Evolutionary conservation across 2,888 invertebrate genomes (phyloP), one percentile per base, ranked within the genome.

Genomic region (Nasonia oneida): DNA sequence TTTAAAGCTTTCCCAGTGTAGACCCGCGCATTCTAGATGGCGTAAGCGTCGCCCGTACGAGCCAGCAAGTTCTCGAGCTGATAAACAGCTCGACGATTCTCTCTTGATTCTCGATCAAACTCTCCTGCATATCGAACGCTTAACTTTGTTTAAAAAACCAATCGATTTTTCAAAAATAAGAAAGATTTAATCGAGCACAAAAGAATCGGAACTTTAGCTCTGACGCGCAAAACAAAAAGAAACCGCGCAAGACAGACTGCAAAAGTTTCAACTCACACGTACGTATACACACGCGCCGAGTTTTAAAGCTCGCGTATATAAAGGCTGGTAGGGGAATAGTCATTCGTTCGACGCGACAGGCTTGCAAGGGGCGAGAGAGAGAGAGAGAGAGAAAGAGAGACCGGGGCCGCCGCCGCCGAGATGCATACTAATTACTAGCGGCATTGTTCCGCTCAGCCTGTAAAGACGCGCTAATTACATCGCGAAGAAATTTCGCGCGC

Each of bases 391-490:
- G 87, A 61, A 29, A 57, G 75, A 53, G 76, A 50, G 70, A 74
- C 76, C 81, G 81, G 85, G 42, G 71, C 29, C 76, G 57, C 6
- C 76, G 82, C 79, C 71, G 82, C 79, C 71, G 87, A 86, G 86
- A 87, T 87, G 89, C 90, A 91, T 92, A 92, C 91, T 92, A 92
- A 92, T 92, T 92, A 92, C 90, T 89, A 87, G 85, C 83, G 85
- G 85, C 87, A 92, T 92, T 92, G 91, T 92, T 88, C 88, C 85
- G 83, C 82, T 74, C 88, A 90, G 89, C 89, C 87, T 88, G 89
- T 90, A 91, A 92, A 92, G 92, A 92, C 90, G 90, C 91, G 92
- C 92, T 92, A 92, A 92, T 92, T 92, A 92, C 91, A 90, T 91
- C 91, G 91, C 91, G 90, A 92, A 91, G 91, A 90, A 91, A 90